phyloP scores from a whole-genome alignment of 2,888 invertebrate genomes.

The Ochropacha duplaris region DNA sequence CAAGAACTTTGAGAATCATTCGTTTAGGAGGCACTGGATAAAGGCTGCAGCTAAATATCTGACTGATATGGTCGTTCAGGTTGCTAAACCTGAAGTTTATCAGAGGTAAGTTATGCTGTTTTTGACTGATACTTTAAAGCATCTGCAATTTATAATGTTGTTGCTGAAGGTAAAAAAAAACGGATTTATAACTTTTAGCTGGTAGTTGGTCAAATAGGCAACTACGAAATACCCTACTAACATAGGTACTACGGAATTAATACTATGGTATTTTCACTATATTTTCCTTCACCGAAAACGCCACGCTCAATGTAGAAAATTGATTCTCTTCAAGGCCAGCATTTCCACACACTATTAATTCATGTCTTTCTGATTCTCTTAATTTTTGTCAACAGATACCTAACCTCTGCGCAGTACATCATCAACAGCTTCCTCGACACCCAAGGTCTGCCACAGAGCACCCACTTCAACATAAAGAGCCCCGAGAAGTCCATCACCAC shows the following conservation, averaged over 20 bases:
- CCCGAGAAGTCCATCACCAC: conserved; percentile 88
- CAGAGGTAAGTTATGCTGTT: conserved; percentile 78
- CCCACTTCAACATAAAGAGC: conserved; percentile 86
- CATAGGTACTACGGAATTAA: too few relatives aligned
- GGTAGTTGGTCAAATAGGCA: too few relatives aligned
- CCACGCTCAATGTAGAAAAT: too few relatives aligned
- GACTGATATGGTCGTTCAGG: conserved; percentile 87
- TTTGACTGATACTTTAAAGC: conserved; percentile 2
- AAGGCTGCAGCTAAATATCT: conserved; percentile 88
- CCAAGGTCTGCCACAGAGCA: conserved; percentile 88
- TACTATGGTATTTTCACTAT: too few relatives aligned
- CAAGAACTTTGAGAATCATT: conserved; percentile 90
- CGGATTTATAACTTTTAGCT: too few relatives aligned
- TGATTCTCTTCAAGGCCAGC: too few relatives aligned
- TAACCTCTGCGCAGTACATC: conserved; percentile 86
- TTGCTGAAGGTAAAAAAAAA: too few relatives aligned
- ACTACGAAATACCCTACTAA: too few relatives aligned
- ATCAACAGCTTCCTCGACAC: conserved; percentile 89
- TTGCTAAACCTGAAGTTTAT: conserved; percentile 90
- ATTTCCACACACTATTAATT: too few relatives aligned
- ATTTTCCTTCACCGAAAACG: too few relatives aligned
- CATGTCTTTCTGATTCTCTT: too few relatives aligned
- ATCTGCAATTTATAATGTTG: too few relatives aligned
- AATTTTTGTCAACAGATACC: conserved; percentile 81
- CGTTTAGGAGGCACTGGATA: conserved; percentile 91